Conservation (phyloP, 2,113 vertebrate genomes). For the Syrmaticus mikado region DNA sequence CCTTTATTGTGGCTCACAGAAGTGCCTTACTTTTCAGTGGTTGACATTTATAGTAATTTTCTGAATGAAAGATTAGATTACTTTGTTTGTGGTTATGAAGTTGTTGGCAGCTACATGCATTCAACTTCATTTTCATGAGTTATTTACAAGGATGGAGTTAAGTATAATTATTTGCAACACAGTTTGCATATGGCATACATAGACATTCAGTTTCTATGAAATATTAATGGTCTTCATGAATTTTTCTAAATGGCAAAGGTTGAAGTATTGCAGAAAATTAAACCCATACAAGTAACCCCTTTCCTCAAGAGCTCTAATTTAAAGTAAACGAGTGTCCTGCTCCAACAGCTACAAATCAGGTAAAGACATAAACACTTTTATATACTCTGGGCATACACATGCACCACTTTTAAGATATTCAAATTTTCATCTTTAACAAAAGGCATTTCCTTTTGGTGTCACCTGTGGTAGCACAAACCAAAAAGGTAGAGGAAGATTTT, state of each 20-base stretch:
- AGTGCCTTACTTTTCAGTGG: background rate
- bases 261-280: background rate
- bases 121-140: slow-evolving; percentile 20
- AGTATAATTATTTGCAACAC: background rate
- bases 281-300: background rate
- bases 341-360: background rate
- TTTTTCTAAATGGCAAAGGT: background rate
- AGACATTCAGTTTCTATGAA: background rate
- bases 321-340: background rate
- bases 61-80: background rate
- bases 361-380: background rate
- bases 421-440: background rate
- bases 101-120: background rate
- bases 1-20: background rate
- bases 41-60: background rate
- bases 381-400: background rate
- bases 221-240: background rate
- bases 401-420: background rate
- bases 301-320: background rate
- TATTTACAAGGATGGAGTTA: slow-evolving; percentile 5
- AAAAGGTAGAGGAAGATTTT: background rate
- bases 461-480: background rate
- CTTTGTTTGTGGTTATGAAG: background rate
- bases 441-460: background rate
- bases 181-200: background rate